Conservation (phyloP, 2,797 vertebrate genomes). For the Scolopax bukidnonensis region DNA sequence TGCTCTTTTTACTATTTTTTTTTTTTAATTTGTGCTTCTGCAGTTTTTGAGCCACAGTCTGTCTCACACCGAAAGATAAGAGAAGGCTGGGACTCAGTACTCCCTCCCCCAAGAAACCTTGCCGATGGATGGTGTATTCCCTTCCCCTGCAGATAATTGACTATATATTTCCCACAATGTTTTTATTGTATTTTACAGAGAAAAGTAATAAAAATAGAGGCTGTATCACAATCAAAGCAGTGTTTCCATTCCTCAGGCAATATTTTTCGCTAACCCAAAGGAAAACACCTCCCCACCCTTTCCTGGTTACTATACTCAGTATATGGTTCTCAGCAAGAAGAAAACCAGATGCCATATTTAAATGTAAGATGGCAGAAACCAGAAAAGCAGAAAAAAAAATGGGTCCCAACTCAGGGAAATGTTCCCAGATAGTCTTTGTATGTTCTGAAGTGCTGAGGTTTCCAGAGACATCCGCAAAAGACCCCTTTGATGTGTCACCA, state of each 20-base stretch:
- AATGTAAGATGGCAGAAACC: constrained; percentile 41
- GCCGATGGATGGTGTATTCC: neutral
- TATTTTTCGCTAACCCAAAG: constrained; percentile 43
- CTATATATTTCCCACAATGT: constrained; percentile 34
- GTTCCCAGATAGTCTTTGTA: neutral
- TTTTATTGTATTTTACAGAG: constrained; percentile 57
- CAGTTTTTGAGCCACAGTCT: neutral
- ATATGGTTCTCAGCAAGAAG: constrained; percentile 37
- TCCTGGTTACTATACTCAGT: neutral
- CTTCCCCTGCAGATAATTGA: constrained; percentile 35
- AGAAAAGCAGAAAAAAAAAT: constrained; percentile 35
- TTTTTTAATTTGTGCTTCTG: neutral
- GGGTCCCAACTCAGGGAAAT: neutral
- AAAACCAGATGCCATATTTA: constrained; percentile 57
- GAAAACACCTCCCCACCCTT: constrained; percentile 53
- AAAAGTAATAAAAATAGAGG: constrained; percentile 51
- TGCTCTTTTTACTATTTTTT: neutral
- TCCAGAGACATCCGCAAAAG: neutral
- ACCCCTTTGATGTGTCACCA: neutral
- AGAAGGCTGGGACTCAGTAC: neutral
- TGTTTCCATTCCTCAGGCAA: constrained; percentile 63
- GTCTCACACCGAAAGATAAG: neutral
- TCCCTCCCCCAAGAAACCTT: neutral
- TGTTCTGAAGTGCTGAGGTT: constrained; percentile 8
- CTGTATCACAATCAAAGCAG: constrained; percentile 41